phyloP scores from a whole-genome alignment of 2,113 vertebrate species.

The Periophthalmus modestus region DNA sequence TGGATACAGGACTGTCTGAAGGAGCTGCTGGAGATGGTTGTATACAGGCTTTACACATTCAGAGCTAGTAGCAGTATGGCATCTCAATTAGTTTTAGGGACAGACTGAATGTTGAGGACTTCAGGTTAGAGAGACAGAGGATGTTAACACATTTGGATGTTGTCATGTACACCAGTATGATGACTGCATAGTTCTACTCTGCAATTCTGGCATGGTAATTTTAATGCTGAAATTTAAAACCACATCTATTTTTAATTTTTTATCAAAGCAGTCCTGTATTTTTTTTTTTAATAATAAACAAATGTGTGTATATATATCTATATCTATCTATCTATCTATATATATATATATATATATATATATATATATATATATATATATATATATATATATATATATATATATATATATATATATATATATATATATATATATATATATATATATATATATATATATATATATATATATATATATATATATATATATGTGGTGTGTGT shows the following conservation, averaged over 20 bases:
- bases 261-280: background rate
- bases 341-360: too few relatives aligned
- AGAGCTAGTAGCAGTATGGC: background rate
- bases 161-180: background rate
- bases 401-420: too few relatives aligned
- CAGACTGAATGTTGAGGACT: background rate
- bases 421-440: too few relatives aligned
- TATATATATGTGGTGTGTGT: too few relatives aligned
- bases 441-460: too few relatives aligned
- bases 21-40: slow-evolving; percentile 19
- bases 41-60: slow-evolving; percentile 30
- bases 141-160: background rate
- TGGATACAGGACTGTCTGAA: slow-evolving; percentile 44
- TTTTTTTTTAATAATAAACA: too few relatives aligned
- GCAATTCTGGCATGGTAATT: background rate
- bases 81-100: background rate
- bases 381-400: too few relatives aligned
- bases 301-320: too few relatives aligned
- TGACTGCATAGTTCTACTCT: background rate
- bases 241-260: background rate
- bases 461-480: too few relatives aligned
- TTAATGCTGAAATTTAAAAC: background rate
- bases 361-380: too few relatives aligned
- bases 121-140: background rate
- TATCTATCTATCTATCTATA: too few relatives aligned